Conservation (phyloP, 2,888 invertebrate genomes). For the Leucophenga maculata region DNA sequence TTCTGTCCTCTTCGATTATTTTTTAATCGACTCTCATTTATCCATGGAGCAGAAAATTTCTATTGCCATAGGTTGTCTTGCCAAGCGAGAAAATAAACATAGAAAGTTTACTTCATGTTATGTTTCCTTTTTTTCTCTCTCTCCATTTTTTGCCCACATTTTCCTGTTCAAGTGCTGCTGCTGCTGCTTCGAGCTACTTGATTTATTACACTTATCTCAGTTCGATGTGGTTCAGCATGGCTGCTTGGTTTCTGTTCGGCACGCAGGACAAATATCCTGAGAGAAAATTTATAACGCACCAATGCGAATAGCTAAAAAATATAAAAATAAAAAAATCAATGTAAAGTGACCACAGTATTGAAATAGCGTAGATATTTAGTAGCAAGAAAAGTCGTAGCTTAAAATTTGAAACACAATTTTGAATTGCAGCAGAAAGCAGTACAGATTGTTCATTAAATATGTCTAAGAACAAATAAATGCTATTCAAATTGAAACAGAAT, state of each 20-base stretch:
- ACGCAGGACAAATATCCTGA: constrained; percentile 52
- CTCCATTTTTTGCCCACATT: constrained; percentile 41
- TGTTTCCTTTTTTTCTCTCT: too few species aligned
- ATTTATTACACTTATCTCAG: constrained; percentile 52
- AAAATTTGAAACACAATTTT: constrained; percentile 35
- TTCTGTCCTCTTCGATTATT: too few species aligned
- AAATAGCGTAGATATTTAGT: too few species aligned
- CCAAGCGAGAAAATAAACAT: constrained; percentile 40
- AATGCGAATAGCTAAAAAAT: background rate
- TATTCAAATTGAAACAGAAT: too few species aligned
- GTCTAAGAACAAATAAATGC: too few species aligned
- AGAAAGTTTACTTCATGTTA: constrained; percentile 5
- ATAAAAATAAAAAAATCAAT: constrained; percentile 39
- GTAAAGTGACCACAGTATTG: constrained; percentile 43
- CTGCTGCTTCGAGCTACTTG: constrained; percentile 58
- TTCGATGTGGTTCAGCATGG: constrained; percentile 36
- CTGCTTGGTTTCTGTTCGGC: constrained; percentile 18
- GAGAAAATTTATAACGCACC: constrained; percentile 47
- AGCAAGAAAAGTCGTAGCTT: background rate
- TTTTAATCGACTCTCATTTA: too few species aligned
- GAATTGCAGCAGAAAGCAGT: constrained; percentile 11
- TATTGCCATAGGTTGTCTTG: constrained; percentile 24
- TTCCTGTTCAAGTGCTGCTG: constrained; percentile 36
- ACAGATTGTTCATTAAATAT: too few species aligned
- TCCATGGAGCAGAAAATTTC: constrained; percentile 29